phyloP scores from a whole-genome alignment of 2,113 vertebrate species.

The Mixornis gularis region DNA sequence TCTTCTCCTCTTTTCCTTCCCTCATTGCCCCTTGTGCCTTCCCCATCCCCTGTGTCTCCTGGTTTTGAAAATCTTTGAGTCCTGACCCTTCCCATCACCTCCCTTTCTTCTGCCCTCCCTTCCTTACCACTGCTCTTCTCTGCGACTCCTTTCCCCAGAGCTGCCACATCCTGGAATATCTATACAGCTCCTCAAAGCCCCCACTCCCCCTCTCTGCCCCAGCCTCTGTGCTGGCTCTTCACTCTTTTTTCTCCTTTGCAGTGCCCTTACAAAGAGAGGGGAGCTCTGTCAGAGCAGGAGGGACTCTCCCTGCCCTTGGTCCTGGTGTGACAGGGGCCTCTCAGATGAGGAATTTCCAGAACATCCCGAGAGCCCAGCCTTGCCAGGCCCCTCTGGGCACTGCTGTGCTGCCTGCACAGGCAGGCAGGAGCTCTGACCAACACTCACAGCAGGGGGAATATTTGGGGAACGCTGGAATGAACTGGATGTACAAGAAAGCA shows the following conservation, averaged over 20 bases:
- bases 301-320: not conserved
- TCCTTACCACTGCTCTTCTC: not conserved
- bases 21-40: not conserved
- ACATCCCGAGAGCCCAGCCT: rapidly evolving
- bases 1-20: not conserved
- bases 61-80: not conserved
- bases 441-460: not conserved
- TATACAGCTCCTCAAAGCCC: not conserved
- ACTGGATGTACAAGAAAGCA: not conserved
- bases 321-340: not conserved
- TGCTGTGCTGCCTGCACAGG: not conserved
- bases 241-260: not conserved
- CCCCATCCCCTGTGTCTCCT: not conserved
- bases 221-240: not conserved
- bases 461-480: not conserved
- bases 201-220: not conserved
- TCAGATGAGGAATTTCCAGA: not conserved
- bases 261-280: not conserved
- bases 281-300: not conserved
- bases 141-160: not conserved
- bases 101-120: not conserved
- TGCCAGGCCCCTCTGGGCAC: rapidly evolving
- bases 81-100: not conserved
- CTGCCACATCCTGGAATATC: not conserved
- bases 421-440: not conserved